A percentile compares a stretch with the other conserved stretches of the same genome.
Evolutionary conservation across 2,113 vertebrate species (phyloP).

Genomic region (Lota lota): DNA sequence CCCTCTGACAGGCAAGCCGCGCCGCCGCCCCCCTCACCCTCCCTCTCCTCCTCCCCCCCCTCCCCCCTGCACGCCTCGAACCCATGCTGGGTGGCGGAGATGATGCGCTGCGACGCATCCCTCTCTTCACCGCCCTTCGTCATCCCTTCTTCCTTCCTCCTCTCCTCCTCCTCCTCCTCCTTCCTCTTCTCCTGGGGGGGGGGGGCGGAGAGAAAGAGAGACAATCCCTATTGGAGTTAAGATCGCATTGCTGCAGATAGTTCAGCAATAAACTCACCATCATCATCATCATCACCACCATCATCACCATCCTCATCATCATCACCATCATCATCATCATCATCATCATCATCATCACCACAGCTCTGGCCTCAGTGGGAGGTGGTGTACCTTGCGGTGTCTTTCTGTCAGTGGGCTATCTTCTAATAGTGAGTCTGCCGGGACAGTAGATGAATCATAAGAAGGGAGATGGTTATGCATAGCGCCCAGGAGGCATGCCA

Average conservation of each 20-base stretch:
- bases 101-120: slow-evolving; percentile 51
- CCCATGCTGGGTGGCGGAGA: slow-evolving; percentile 55
- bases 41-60: slow-evolving; percentile 67
- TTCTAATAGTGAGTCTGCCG: slow-evolving; percentile 80
- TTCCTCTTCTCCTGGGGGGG: too few relatives aligned
- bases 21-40: slow-evolving; percentile 81
- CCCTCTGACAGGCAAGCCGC: slow-evolving; percentile 79
- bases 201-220: too few relatives aligned
- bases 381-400: slow-evolving; percentile 78
- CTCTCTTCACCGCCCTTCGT: slow-evolving; percentile 60
- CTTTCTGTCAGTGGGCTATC: slow-evolving; percentile 79
- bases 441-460: slow-evolving; percentile 63
- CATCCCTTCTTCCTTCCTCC: slow-evolving; percentile 68
- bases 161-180: slow-evolving; percentile 61
- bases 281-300: too few relatives aligned
- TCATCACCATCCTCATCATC: too few relatives aligned
- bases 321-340: too few relatives aligned
- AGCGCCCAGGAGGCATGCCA: slow-evolving; percentile 25
- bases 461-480: slow-evolving; percentile 25
- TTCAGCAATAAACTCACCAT: too few relatives aligned
- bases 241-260: background rate
- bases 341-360: slow-evolving; percentile 15
- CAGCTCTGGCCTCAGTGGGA: slow-evolving; percentile 16
- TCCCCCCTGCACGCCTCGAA: slow-evolving; percentile 40
- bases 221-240: background rate